These are phyloP conservation scores for Hemitrygon akajei DNA, from an alignment of 2,797 vertebrate genomes.

Conservation along the genomic window DNA sequence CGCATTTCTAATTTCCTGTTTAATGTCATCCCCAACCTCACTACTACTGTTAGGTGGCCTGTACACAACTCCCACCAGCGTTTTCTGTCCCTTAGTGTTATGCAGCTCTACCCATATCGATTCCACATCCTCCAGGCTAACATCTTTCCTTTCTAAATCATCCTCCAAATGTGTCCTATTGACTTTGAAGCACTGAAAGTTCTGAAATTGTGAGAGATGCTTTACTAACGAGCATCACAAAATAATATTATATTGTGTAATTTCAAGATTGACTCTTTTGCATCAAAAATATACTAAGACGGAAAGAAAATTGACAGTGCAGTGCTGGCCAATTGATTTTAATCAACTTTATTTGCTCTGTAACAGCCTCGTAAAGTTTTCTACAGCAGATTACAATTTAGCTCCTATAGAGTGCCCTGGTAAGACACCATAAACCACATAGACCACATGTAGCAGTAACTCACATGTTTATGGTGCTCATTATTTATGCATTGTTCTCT, in stretches of 20 bases:
- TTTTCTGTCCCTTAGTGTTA: no score
- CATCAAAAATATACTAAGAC: not conserved
- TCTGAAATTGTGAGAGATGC: not conserved
- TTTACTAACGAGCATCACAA: not conserved
- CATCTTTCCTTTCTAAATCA: no score
- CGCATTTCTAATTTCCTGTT: no score
- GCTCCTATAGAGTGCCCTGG: not conserved
- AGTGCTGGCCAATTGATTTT: not conserved
- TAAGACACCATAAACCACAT: not conserved
- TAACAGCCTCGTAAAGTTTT: not conserved
- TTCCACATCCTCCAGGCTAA: no score
- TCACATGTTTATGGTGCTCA: not conserved
- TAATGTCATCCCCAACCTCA: no score
- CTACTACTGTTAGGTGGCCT: no score
- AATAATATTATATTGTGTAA: not conserved
- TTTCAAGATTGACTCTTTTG: not conserved
- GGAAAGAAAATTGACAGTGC: not conserved
- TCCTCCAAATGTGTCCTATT: not conserved
- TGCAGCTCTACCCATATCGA: no score
- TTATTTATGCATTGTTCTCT: not conserved
- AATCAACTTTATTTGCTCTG: not conserved
- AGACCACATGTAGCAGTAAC: not conserved
- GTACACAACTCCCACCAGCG: no score
- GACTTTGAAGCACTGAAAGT: not conserved
- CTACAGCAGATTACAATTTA: not conserved